Evolutionary conservation across 2,888 invertebrate genomes (phyloP).

Genomic region (Penaeus monodon): DNA sequence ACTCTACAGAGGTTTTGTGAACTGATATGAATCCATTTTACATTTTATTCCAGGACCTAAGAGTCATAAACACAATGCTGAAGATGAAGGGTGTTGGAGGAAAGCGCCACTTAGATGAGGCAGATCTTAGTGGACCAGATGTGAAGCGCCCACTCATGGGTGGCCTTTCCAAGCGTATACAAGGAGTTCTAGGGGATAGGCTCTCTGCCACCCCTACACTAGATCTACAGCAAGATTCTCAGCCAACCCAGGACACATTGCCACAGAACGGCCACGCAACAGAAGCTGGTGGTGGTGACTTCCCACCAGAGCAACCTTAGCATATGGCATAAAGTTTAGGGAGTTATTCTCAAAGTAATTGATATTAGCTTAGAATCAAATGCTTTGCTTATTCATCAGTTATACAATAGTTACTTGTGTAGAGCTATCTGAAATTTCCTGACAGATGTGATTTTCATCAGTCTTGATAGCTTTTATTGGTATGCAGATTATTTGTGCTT

Average conservation of each 20-base stretch:
- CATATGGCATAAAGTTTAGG: not conserved
- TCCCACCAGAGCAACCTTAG: slow-evolving; percentile 38
- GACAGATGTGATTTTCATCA: too few species aligned
- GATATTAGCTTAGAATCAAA: slow-evolving; percentile 10
- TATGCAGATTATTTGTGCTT: too few species aligned
- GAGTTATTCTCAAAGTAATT: slow-evolving; percentile 15
- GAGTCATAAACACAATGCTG: slow-evolving; percentile 55
- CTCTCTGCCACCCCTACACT: slow-evolving; percentile 28
- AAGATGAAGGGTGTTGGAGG: slow-evolving; percentile 48
- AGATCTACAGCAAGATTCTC: slow-evolving; percentile 41
- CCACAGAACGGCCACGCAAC: slow-evolving; percentile 57
- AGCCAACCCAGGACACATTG: slow-evolving; percentile 10
- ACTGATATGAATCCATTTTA: not conserved
- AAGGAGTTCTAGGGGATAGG: slow-evolving; percentile 45
- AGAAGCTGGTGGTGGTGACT: slow-evolving; percentile 40
- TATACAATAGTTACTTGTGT: too few species aligned
- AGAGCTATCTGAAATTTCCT: too few species aligned
- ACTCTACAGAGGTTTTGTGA: too few species aligned
- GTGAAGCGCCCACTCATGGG: slow-evolving; percentile 43
- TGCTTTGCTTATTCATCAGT: not conserved
- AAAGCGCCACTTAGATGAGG: slow-evolving; percentile 39
- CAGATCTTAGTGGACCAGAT: slow-evolving; percentile 37
- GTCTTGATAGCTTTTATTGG: too few species aligned
- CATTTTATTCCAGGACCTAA: slow-evolving; percentile 36
- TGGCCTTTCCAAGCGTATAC: slow-evolving; percentile 42